Percentiles rank a stretch among this genome's conserved stretches.
phyloP scores from a whole-genome alignment of 37 sponge, comb jelly and placozoan species.

The Geodia barretti region DNA sequence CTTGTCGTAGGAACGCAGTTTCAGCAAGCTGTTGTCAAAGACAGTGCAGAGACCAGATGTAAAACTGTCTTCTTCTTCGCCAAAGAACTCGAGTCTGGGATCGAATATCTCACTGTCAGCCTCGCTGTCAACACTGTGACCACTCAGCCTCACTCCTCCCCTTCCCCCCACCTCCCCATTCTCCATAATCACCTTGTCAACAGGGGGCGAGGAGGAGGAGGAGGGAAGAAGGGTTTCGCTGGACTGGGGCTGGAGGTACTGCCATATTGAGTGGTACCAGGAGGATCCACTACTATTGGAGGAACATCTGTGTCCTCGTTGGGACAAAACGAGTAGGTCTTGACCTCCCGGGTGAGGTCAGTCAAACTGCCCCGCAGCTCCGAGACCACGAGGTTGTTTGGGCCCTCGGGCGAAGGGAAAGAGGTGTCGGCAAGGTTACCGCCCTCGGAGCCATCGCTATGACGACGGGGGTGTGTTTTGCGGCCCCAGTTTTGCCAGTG shows the following conservation, averaged over 20 bases:
- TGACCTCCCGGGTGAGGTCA: conserved; percentile 24
- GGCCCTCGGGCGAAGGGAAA: neutral
- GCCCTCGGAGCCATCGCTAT: neutral
- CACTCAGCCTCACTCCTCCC: too few species aligned
- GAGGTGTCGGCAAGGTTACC: neutral
- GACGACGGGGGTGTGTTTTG: neutral
- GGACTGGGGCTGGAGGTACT: neutral
- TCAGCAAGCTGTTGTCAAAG: neutral
- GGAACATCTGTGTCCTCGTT: conserved; percentile 25
- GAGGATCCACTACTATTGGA: conserved; percentile 6
- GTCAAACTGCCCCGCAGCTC: conserved; percentile 59
- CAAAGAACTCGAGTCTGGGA: neutral
- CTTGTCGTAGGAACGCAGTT: neutral
- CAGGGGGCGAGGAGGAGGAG: too few species aligned
- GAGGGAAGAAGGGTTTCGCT: neutral
- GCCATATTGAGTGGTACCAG: neutral
- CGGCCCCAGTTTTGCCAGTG: conserved; percentile 59
- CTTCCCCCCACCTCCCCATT: too few species aligned
- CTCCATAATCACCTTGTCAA: too few species aligned
- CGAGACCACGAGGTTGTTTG: conserved; percentile 33
- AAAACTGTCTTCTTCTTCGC: neutral
- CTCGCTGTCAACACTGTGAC: neutral
- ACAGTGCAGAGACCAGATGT: neutral
- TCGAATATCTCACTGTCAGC: neutral
- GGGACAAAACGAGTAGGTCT: conserved; percentile 54